Evolutionary conservation across 2,797 vertebrate species (phyloP), one percentile per base, ranked within the genome.

Genomic region (Sebastes jordani): DNA sequence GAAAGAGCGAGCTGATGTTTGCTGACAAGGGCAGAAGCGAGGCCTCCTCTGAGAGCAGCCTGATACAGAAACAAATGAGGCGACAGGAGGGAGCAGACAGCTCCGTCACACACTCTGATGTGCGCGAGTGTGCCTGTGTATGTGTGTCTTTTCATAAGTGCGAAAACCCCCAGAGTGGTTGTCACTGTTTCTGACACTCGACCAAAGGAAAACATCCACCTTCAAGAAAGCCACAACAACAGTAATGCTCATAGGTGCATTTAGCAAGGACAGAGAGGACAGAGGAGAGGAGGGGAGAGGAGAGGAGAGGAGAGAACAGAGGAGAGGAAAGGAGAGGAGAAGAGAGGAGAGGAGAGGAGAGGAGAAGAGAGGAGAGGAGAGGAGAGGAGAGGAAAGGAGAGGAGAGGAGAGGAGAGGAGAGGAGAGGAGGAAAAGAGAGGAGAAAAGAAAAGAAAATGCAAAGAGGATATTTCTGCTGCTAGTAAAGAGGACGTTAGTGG

Each of bases 1-100:
- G 78, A 73, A 81, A 74, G 78, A 86, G 76, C n/a, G 11, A 79
- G 82, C 83, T 91, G 91, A 92, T 91, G 86, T 93, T 90, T 91
- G 90, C 92, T 92, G 92, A 93, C 92, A 93, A 90, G 90, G 91
- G 90, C 90, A 89, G 80, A 86, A 88, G 89, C 46, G 38, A 80
- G 78, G 83, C 82, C 86, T 89, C 88, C 90, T 91, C 76, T 54
- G 89, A 91, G 91, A 89, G 81, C 76, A 65, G 86, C 76, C 84
- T 88, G 85, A 90, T 87, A 85, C 83, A 83, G 89, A 86, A 91
- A 92, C 89, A 93, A 91, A 92, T 83, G 90, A 93, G 91, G 83
- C 79, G 84, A 91, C 90, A 88, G 87, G 87, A 91, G 79, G 70
- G 75, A 91, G 85, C 85, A 86, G 91, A 92, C 92, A 92, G 88